Base-by-base conservation (phyloP, 2,113 vertebrate species). In the Pardalotus punctatus region DNA sequence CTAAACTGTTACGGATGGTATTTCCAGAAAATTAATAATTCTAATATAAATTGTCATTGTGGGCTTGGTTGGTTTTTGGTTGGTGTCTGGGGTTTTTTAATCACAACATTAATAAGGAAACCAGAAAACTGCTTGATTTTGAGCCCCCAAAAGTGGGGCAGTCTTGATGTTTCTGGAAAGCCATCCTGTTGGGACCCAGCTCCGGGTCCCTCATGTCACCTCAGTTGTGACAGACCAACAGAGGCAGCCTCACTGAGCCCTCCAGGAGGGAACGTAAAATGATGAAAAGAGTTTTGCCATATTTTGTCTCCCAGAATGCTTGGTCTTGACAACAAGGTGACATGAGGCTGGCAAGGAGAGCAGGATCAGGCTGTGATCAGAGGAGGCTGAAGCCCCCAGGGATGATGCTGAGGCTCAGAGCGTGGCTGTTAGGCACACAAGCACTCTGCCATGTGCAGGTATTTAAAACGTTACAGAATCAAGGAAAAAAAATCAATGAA, bases 401-500 rank as follows among this genome's bases (percentile, higher is more conserved):
- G 16, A 51, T 54, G 38, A 2, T 33, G 40, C 28, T 51, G 43
- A 29, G 20, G 35, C 60, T 79, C 85, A 69, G 72, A 48, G 25
- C 31, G 18, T 7, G 9, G 29, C 25, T 38, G 13, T 3, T n/a
- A 67, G 28, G 42, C 50, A n/a, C 35, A 45, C 10, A 14, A n/a
- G 29, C 36, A 58, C 21, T 18, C 56, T 67, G 31, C 42, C 61
- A 36, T 0, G 0, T 88, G 50, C 79, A 73, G 76, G 14, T 11
- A 16, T 8, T 82, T 60, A 54, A 86, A 60, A 76, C 35, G 47
- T 2, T 38, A 22, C 5, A 14, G 35, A 42, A 9, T 12, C 19
- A 66, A 60, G 12, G 6, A 2, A 1, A 14, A 5, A 9, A 24
- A 22, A 2, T 40, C 13, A 33, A 0, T 24, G 6, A 72, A 56